Percentiles rank a stretch among this genome's conserved stretches.
phyloP scores from a whole-genome alignment of 53 echinoderm and acorn worm species.

The Stichopus horrens region DNA sequence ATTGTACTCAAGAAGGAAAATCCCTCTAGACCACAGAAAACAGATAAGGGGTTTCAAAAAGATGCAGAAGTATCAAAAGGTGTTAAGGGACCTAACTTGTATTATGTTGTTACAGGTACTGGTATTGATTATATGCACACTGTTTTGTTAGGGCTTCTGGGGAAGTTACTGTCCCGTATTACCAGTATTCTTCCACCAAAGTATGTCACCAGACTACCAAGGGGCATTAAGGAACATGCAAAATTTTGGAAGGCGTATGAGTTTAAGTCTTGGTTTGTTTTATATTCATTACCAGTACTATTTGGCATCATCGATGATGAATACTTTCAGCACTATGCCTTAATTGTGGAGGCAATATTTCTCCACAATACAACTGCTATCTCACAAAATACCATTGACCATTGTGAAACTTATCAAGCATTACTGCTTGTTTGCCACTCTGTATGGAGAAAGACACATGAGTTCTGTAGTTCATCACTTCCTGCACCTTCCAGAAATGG shows the following conservation, averaged over 20 bases:
- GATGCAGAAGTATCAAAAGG: no score
- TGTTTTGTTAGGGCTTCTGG: constrained; percentile 52
- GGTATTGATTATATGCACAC: constrained; percentile 65
- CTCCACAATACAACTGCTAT: constrained; percentile 5
- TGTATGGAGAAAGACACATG: constrained; percentile 15
- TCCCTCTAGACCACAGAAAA: constrained; percentile 16
- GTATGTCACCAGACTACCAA: no score
- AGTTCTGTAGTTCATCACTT: neutral
- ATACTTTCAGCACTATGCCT: neutral
- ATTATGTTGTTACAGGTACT: constrained; percentile 50
- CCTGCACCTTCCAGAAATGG: neutral
- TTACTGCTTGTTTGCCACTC: neutral
- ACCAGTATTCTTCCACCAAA: no score
- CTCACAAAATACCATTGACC: neutral
- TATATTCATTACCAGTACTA: constrained; percentile 70
- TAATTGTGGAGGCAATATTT: neutral
- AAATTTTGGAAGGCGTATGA: constrained; percentile 79
- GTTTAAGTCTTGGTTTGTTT: constrained; percentile 67
- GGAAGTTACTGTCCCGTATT: constrained; percentile 41
- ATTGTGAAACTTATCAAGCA: constrained; percentile 7
- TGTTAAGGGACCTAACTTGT: neutral
- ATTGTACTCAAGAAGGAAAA: constrained; percentile 41
- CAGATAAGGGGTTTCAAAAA: constrained; percentile 19
- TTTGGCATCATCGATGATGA: constrained; percentile 44
- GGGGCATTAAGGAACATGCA: constrained; percentile 57